Conservation (phyloP, 2,888 invertebrate genomes). For the Xylota segnis region DNA sequence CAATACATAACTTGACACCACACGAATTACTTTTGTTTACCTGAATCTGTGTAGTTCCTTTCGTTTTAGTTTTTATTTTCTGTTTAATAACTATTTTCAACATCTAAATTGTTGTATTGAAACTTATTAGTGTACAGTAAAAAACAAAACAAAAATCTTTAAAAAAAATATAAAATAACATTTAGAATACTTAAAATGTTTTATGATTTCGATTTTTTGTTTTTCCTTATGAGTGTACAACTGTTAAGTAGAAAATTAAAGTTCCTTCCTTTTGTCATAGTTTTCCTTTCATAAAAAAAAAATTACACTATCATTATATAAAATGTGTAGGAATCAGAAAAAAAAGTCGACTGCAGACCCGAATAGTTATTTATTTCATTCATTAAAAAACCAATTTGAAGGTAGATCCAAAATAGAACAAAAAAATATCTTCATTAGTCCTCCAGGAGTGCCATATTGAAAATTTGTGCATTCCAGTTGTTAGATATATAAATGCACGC, state of each 20-base stretch:
- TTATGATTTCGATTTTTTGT: conserved; percentile 37
- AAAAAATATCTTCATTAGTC: conserved; percentile 40
- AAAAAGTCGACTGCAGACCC: conserved; percentile 84
- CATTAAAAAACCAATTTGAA: conserved; percentile 48
- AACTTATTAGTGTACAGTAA: conserved; percentile 70
- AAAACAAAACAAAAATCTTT: not conserved
- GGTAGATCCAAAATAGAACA: conserved; percentile 29
- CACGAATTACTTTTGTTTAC: conserved; percentile 35
- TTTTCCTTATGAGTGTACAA: conserved; percentile 48
- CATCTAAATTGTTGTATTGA: conserved; percentile 67
- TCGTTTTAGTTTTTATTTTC: conserved; percentile 21
- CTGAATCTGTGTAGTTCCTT: conserved; percentile 57
- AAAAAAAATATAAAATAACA: conserved; percentile 40
- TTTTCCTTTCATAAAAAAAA: conserved; percentile 54
- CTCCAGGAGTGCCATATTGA: conserved; percentile 39
- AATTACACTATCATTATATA: conserved; percentile 43
- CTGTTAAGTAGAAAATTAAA: conserved; percentile 67
- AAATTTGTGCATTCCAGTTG: conserved; percentile 43
- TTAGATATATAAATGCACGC: conserved; percentile 44
- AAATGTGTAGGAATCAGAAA: conserved; percentile 59
- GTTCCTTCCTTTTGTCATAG: conserved; percentile 74
- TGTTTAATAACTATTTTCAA: conserved; percentile 19
- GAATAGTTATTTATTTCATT: conserved; percentile 78
- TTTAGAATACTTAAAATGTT: conserved; percentile 53
- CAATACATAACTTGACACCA: conserved; percentile 53